Conservation (phyloP, 2,888 invertebrate species). For the Drosophila siamana region DNA sequence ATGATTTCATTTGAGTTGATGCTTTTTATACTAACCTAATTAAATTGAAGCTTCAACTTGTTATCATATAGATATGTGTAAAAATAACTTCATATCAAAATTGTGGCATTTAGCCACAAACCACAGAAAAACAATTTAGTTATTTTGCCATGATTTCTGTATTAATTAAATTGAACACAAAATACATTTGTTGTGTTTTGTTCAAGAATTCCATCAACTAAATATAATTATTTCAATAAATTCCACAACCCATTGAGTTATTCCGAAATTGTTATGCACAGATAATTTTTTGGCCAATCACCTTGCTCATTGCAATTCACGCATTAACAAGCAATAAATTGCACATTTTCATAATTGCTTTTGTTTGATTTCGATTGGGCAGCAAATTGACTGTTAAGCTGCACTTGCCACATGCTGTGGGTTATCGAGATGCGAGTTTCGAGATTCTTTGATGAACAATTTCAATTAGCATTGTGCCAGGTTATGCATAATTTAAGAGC, state of each 20-base stretch:
- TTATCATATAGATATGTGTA: no score
- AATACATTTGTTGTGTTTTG: no score
- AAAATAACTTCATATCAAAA: no score
- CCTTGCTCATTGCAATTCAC: background rate
- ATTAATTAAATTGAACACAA: background rate
- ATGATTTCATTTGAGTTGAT: background rate
- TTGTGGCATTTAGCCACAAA: no score
- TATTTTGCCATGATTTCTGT: background rate
- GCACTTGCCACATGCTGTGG: background rate
- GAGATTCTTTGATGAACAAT: conserved; percentile 25
- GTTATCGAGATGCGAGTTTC: conserved; percentile 6
- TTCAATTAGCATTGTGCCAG: conserved; percentile 13
- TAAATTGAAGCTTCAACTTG: no score
- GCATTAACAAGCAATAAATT: background rate
- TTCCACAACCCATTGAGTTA: background rate
- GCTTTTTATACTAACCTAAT: background rate
- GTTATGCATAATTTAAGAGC: conserved; percentile 15
- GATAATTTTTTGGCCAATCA: background rate
- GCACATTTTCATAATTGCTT: conserved; percentile 4
- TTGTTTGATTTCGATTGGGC: conserved; percentile 1
- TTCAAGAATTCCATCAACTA: no score
- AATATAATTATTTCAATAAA: background rate
- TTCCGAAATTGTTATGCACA: background rate
- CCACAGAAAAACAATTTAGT: no score
- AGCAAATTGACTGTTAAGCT: conserved; percentile 1